Base-by-base conservation (phyloP, 2,113 vertebrate species). In the Suricata suricatta region DNA sequence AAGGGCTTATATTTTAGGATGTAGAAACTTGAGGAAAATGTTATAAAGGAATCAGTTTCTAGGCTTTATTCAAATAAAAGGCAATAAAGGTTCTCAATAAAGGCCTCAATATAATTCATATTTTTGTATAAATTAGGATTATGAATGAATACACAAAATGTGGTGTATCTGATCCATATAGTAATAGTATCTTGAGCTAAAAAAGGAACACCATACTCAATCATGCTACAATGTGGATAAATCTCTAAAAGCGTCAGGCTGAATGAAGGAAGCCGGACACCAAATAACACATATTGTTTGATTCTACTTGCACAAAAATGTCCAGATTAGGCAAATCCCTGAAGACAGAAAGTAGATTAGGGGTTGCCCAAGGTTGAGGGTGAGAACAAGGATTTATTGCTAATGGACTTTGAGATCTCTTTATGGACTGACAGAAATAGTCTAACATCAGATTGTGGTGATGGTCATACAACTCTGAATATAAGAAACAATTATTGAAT, bases 101-200 rank as follows among this genome's bases (percentile, higher is more conserved):
- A 60, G 60, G 0, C 29, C 33, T 19, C 93, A 79, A 41, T 87
- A 35, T 96, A 27, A 76, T 33, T 97, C 72, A 27, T 35, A 69
- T 94, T 98, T 98, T 97, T 96, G 83, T 95, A n/a, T 35, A 29
- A 81, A 84, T 27, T 84, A n/a, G 29, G 21, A 72, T 14, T 82
- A 4, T 68, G n/a, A 64, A n/a, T 50, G 44, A 47, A 84, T 76
- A 52, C 10, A 80, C 19, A 57, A 74, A 76, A 77, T 80, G 41
- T 52, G 50, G n/a, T 54, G 9, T 57, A n/a, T 27, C 38, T 21
- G 17, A n/a, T 27, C 38, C 27, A 21, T 41, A 14, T 1, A 54
- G 44, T 8, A 31, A 38, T 17, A 15, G n/a, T 72, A 11, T 50
- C 63, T 50, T 64, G 41, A 23, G 52, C 68, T 38, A 68, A 88